These are phyloP conservation scores for Keiferia lycopersicella DNA, from an alignment of 2,888 invertebrate genomes.

Conservation along the genomic window DNA sequence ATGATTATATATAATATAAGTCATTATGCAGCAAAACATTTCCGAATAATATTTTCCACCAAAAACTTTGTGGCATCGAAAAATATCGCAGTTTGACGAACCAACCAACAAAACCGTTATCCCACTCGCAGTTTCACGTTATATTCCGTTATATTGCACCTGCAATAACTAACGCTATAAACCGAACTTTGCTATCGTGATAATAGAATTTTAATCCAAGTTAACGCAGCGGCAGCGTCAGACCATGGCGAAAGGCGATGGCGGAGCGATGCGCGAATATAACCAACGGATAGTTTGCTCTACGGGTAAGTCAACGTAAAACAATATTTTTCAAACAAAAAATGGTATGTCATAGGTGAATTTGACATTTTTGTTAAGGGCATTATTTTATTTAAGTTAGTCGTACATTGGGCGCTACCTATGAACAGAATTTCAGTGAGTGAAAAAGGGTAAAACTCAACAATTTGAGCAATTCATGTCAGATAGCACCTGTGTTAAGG, in stretches of 20 bases:
- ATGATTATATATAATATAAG: no score
- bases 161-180: conserved; percentile 9
- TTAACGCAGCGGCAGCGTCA: conserved; percentile 1
- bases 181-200: conserved; percentile 12
- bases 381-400: no score
- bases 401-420: no score
- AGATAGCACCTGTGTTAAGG: no score
- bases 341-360: no score
- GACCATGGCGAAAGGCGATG: background rate
- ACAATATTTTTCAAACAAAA: no score
- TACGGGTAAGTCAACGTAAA: no score
- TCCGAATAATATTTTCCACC: background rate
- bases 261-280: background rate
- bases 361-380: no score
- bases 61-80: background rate
- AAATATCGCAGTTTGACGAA: background rate
- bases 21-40: background rate
- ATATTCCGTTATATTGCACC: conserved; percentile 7
- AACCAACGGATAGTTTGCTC: no score
- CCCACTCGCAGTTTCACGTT: background rate
- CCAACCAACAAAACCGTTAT: background rate
- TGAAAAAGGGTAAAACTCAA: no score
- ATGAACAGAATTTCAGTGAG: no score
- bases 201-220: conserved; percentile 23
- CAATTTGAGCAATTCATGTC: no score